Evolutionary conservation across 2,797 vertebrate genomes (phyloP), one percentile per base, ranked within the genome.

Genomic region (Oreochromis mossambicus): DNA sequence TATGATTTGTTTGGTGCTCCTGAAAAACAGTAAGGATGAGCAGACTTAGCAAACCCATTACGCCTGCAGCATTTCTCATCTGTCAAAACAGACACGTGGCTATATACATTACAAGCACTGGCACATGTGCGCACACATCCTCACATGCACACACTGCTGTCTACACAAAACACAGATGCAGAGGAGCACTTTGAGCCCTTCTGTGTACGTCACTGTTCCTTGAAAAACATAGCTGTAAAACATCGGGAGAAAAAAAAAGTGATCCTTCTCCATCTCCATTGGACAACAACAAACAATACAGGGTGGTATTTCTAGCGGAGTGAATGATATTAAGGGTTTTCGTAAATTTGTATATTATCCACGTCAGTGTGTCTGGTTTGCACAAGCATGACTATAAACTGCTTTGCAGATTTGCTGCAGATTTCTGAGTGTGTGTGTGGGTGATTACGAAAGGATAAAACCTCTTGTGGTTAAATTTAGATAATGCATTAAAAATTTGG

Each of bases 371-470:
- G 78, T 21, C 24, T 48, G 15, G 55, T 77, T 50, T 75, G 51
- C 51, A 19, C 6, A 5, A 4, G 41, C 29, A 51, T 52, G 36
- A 41, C 81, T 43, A 82, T 63, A 83, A 66, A 70, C 63, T 29
- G 84, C 84, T 73, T 46, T 88, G 32, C 34, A 54, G 52, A 83
- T 90, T 89, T 86, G 29, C 80, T 77, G 73, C 21, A 78, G 52
- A 89, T 86, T 63, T 77, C 32, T 3, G 1, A 73, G 36, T 24
- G 29, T 34, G 24, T 34, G 29, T 70, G 66, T 86, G 83, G 8
- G 52, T 43, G 43, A 76, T 19, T 83, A 68, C 61, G 55, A 36
- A 76, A 46, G 48, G 32, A 48, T 84, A 56, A 86, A 73, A 81
- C 26, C 78, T 89, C 75, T 38, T 50, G 19, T 52, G 79, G 51